phyloP scores from a whole-genome alignment of 2,113 vertebrate species.

The Baryphthengus martii region DNA sequence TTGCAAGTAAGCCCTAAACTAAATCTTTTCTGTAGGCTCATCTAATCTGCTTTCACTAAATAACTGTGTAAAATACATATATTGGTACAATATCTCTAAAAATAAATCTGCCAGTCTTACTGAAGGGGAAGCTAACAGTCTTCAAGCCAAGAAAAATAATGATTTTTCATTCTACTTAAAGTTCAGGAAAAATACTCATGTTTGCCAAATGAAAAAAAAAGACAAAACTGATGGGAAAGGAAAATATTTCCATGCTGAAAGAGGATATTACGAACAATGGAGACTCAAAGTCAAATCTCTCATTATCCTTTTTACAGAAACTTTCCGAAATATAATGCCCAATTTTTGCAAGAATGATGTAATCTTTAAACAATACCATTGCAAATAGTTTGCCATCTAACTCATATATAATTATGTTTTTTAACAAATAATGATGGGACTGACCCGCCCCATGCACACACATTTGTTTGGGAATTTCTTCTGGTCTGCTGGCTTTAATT shows the following conservation, averaged over 20 bases:
- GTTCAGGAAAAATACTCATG: slow-evolving; percentile 37
- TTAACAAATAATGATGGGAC: not conserved
- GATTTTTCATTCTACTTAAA: slow-evolving; percentile 8
- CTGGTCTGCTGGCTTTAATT: slow-evolving; percentile 25
- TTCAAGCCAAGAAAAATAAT: slow-evolving; percentile 54
- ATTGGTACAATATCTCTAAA: not conserved
- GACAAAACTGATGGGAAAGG: slow-evolving; percentile 10
- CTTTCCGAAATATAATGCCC: not conserved
- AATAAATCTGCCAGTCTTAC: slow-evolving; percentile 17
- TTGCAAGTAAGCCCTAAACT: not conserved
- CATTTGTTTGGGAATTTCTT: not conserved
- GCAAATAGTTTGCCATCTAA: not conserved
- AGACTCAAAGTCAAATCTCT: slow-evolving; percentile 4
- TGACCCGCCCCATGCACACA: not conserved
- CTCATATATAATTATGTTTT: not conserved
- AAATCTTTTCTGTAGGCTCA: not conserved
- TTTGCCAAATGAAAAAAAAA: not conserved
- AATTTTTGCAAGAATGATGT: not conserved
- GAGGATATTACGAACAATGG: slow-evolving; percentile 49
- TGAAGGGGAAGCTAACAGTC: not conserved
- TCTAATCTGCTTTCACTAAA: not conserved
- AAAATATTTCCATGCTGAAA: slow-evolving; percentile 42
- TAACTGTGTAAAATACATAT: not conserved
- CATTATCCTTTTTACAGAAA: not conserved
- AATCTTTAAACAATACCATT: slow-evolving; percentile 20